Base-by-base conservation (phyloP, 2,113 vertebrate species). In the Aegotheles bennettii region DNA sequence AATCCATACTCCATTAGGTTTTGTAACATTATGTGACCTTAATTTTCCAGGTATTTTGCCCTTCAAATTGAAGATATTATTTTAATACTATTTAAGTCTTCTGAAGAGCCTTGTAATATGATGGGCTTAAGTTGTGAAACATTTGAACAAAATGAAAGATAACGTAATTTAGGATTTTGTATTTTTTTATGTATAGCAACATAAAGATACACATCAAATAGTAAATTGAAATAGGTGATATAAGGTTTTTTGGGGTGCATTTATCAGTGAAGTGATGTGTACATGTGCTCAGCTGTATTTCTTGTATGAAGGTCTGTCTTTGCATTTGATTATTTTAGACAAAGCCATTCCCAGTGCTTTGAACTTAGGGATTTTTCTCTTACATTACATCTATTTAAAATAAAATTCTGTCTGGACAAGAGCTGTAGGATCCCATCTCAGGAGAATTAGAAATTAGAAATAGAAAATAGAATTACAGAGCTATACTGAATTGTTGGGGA, bases 41-140 rank as follows among this genome's bases (percentile, higher is more conserved):
- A 98, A 98, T 98, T 98, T 98, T 98, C 96, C 95, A 98, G 93
- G 92, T 97, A 96, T 97, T 98, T 98, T 97, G 94, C 94, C 94
- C 95, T 98, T 97, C 97, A 96, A 95, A 97, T 98, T 96, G 94
- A 96, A 97, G 94, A 92, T 83, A 95, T 87, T 95, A 91, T 96
- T 97, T 97, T 97, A 97, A 96, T 97, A 96, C 87, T 96, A 91
- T 97, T 97, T 96, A 97, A 97, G 90, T 87, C 94, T 96, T 80
- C 86, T 89, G 89, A 92, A 97, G 75, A 91, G 87, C 71, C 70
- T 95, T 97, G 79, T 94, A 97, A 95, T 97, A 95, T 17, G 67
- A 87, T 74, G 93, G 90, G 74, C 78, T 97, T 97, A 95, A 94
- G 94, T 91, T 95, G 80, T 91, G 90, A 97, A 97, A 95, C 59